Conservation (phyloP, 2,888 invertebrate genomes). For the Temnothorax unifasciatus region DNA sequence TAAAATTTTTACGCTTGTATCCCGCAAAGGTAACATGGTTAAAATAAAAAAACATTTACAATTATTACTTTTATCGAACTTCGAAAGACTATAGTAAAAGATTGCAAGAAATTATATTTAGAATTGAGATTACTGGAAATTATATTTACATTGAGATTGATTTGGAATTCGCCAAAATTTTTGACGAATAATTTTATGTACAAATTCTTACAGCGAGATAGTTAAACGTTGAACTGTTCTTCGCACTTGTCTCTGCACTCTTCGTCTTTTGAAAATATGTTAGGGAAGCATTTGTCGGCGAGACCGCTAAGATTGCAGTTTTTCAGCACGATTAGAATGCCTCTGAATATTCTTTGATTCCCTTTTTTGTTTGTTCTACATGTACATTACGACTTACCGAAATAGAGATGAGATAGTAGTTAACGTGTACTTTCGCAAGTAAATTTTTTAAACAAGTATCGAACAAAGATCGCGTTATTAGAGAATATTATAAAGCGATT, state of each 20-base stretch:
- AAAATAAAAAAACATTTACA: background rate
- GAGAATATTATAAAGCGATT: background rate
- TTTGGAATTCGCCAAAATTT: background rate
- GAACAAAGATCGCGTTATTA: background rate
- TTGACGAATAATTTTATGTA: background rate
- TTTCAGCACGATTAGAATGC: slow-evolving; percentile 51
- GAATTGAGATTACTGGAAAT: background rate
- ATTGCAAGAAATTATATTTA: background rate
- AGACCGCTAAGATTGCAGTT: slow-evolving; percentile 37
- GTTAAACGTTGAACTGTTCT: background rate
- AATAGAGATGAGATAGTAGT: background rate
- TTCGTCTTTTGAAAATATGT: slow-evolving; percentile 40
- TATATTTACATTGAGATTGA: slow-evolving; percentile 13
- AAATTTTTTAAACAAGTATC: background rate
- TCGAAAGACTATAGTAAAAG: background rate
- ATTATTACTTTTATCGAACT: background rate
- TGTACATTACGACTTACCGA: background rate
- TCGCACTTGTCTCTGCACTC: slow-evolving; percentile 33
- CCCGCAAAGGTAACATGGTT: background rate
- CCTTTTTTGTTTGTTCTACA: background rate
- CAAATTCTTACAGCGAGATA: background rate
- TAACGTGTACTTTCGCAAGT: background rate
- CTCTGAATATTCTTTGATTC: slow-evolving; percentile 5
- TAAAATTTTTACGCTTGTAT: background rate
- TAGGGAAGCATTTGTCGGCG: slow-evolving; percentile 21